Conservation (phyloP, 2,797 vertebrate species). For the Stomatorhinus walkeri region DNA sequence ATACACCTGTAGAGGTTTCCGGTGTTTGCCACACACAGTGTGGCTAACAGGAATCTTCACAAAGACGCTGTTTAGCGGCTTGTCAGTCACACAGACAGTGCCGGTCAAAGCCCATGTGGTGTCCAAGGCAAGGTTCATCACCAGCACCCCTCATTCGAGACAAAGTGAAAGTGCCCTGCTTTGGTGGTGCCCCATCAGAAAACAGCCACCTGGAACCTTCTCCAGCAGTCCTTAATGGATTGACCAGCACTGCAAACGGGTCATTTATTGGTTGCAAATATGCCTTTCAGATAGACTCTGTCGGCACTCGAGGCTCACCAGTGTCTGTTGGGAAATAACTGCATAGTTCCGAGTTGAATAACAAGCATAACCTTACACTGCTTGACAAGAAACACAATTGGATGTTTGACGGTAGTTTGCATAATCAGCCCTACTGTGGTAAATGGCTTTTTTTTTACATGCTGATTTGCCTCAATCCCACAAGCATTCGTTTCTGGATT, state of each 20-base stretch:
- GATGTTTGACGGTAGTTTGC: not conserved
- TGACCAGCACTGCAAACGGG: not conserved
- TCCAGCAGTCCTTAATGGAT: not conserved
- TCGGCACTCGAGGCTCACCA: not conserved
- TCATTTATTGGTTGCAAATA: not conserved
- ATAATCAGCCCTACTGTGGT: not conserved
- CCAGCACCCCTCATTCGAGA: not conserved
- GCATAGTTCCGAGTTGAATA: not conserved
- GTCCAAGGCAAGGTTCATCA: not conserved
- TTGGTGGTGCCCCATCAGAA: not conserved
- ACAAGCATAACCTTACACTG: not conserved
- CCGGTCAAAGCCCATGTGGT: not conserved
- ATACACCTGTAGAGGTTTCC: not conserved
- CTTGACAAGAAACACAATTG: not conserved
- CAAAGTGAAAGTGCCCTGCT: not conserved
- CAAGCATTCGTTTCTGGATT: not conserved
- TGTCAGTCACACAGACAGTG: not conserved
- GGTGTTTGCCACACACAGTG: not conserved
- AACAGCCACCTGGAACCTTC: not conserved
- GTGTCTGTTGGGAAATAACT: not conserved
- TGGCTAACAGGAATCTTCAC: not conserved
- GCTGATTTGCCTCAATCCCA: not conserved
- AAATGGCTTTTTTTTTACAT: not conserved
- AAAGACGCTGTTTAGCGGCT: not conserved
- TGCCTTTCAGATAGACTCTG: not conserved